phyloP scores from a whole-genome alignment of 1,140 invertebrate genomes.

The Leptoteleia sp. region DNA sequence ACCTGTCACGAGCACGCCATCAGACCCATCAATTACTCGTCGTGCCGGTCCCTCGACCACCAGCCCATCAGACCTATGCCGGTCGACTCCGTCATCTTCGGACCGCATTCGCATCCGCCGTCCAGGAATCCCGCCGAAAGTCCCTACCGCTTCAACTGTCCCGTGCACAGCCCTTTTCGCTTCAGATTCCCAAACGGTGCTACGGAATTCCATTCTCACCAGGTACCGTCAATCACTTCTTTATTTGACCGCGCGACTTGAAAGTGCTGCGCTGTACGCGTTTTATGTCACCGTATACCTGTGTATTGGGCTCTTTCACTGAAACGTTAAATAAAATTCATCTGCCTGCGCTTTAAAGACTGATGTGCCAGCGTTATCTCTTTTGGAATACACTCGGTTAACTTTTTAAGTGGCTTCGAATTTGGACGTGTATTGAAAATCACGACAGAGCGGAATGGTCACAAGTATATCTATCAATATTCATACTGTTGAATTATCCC shows the following conservation, averaged over 20 bases:
- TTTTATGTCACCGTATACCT: too few species aligned
- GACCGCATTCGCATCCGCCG: slow-evolving; percentile 74
- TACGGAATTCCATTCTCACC: slow-evolving; percentile 81
- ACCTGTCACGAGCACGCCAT: slow-evolving; percentile 67
- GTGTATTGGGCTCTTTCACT: too few species aligned
- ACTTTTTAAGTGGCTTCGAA: too few species aligned
- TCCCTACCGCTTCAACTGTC: slow-evolving; percentile 81
- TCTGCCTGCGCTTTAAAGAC: too few species aligned
- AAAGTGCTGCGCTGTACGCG: too few species aligned
- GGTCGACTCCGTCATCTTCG: slow-evolving; percentile 78
- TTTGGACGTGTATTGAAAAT: too few species aligned
- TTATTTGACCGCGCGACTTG: too few species aligned
- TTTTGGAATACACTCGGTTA: too few species aligned
- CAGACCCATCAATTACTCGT: slow-evolving; percentile 75
- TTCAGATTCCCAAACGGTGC: slow-evolving; percentile 83
- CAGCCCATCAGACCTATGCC: slow-evolving; percentile 73
- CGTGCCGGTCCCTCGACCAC: slow-evolving; percentile 78
- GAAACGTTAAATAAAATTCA: too few species aligned
- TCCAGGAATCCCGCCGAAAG: slow-evolving; percentile 73
- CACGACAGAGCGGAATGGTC: too few species aligned
- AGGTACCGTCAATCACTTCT: slow-evolving; percentile 77
- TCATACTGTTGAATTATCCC: slow-evolving; percentile 6
- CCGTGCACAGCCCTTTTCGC: slow-evolving; percentile 85
- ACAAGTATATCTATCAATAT: slow-evolving; percentile 22
- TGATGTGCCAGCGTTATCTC: too few species aligned